Base-by-base conservation (phyloP, 2,113 vertebrate species). In the Struthio camelus region DNA sequence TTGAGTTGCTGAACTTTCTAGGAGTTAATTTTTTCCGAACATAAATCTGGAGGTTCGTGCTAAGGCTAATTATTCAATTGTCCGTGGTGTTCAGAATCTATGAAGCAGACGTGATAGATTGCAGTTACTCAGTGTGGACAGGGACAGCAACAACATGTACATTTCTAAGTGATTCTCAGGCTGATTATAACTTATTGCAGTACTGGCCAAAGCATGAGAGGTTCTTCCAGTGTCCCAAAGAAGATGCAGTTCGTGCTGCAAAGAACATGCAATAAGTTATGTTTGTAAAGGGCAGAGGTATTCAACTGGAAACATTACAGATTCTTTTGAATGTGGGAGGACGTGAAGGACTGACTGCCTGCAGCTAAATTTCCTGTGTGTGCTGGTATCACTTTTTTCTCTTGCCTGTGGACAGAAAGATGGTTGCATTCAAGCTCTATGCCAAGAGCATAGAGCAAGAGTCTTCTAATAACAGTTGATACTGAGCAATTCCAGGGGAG, bases 21-120 rank as follows among this genome's bases (percentile, higher is more conserved):
- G 93, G 94, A 96, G 89, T 97, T 97, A 95, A 95, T 89, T 91
- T 94, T 95, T 94, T 73, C 82, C 64, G 73, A 80, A 64, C 87
- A 91, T 96, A 95, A 94, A 95, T 97, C 94, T 96, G 91, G 46
- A 75, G 97, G 70, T 96, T 97, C 91, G 87, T 95, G 87, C 89
- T 87, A 70, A 40, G 85, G 89, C 48, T 95, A 94, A 95, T 97
- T 95, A 95, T 85, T 96, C 95, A 94, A 76, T 95, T 95, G 89
- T 96, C 87, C 67, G 1, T 9, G 8, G 75, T 85, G 91, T 89
- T 94, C 64, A 94, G 84, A 85, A 78, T 80, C 95, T 85, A 90
- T 94, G 94, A 85, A 91, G 93, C 27, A 73, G 79, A 28, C 89
- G 70, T 95, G 97, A 94, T 89, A 75, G 89, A 94, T 89, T 97